Evolutionary conservation across 1,140 invertebrate genomes (phyloP).

Genomic region (Notospermus geniculatus): DNA sequence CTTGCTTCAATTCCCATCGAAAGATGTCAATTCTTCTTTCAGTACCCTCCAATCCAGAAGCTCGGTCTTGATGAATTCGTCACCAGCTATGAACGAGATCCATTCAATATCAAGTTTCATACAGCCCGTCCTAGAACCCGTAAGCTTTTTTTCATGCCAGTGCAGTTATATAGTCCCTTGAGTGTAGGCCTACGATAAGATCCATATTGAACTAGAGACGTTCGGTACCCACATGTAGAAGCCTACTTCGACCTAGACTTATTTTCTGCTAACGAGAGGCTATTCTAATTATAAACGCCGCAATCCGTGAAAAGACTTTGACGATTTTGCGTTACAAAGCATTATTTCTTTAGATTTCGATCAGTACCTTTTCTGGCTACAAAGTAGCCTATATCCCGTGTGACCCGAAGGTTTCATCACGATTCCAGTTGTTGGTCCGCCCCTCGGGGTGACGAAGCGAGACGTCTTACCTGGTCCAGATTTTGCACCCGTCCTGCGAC

Average conservation of each 20-base stretch:
- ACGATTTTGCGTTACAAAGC: background rate
- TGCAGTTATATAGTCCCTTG: background rate
- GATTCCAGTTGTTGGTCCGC: conserved; percentile 29
- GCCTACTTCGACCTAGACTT: background rate
- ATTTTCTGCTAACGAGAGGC: background rate
- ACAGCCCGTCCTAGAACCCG: conserved; percentile 39
- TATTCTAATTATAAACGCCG: background rate
- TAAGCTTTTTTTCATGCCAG: conserved; percentile 24
- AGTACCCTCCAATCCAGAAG: conserved; percentile 45
- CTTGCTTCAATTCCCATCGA: background rate
- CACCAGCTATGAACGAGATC: conserved; percentile 39
- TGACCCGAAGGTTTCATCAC: background rate
- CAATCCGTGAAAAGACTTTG: background rate
- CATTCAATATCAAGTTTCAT: conserved; percentile 42
- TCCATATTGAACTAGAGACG: background rate
- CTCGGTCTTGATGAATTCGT: conserved; percentile 45
- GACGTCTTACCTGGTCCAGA: conserved; percentile 26
- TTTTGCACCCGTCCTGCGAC: conserved; percentile 34
- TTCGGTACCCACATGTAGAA: background rate
- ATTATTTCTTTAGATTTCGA: too few relatives aligned
- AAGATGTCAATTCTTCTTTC: conserved; percentile 19
- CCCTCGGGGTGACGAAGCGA: conserved; percentile 23
- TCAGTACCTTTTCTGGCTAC: too few relatives aligned
- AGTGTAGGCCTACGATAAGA: background rate
- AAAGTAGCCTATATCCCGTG: too few relatives aligned